Evolutionary conservation across 2,888 invertebrate genomes (phyloP).

Genomic region (Laspeyria flexula): DNA sequence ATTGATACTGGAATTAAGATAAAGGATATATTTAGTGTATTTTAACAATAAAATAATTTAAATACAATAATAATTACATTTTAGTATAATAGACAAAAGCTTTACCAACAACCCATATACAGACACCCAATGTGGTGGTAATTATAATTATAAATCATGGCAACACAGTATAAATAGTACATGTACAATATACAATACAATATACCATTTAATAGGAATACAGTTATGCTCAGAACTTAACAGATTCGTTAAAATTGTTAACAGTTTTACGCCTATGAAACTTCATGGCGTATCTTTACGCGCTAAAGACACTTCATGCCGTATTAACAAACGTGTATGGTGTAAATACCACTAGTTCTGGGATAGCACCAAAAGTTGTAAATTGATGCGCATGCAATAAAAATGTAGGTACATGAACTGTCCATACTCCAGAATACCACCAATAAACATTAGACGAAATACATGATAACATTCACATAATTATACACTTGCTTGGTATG

Average conservation of each 20-base stretch:
- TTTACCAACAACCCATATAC: conserved; percentile 78
- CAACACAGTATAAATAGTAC: conserved; percentile 49
- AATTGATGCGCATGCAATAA: neutral
- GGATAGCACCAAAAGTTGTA: too few relatives aligned
- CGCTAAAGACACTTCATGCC: too few relatives aligned
- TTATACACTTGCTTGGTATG: conserved; percentile 25
- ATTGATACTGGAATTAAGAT: conserved; percentile 81
- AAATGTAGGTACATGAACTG: neutral
- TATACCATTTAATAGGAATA: conserved; percentile 26
- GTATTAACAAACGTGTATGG: too few relatives aligned
- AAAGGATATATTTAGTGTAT: conserved; percentile 71
- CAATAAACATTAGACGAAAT: conserved; percentile 19
- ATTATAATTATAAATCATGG: conserved; percentile 53
- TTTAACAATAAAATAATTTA: conserved; percentile 71
- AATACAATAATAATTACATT: conserved; percentile 60
- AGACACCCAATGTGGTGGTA: conserved; percentile 67
- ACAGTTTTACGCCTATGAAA: too few relatives aligned
- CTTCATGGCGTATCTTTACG: too few relatives aligned
- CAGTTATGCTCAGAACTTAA: conserved; percentile 5
- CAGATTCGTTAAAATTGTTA: neutral
- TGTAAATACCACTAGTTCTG: too few relatives aligned
- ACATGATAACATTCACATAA: conserved; percentile 35
- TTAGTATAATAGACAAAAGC: conserved; percentile 66
- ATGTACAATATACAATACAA: conserved; percentile 2
- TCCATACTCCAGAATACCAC: neutral